phyloP scores from a whole-genome alignment of 2,888 invertebrate genomes.

The Phaonia tiefii region DNA sequence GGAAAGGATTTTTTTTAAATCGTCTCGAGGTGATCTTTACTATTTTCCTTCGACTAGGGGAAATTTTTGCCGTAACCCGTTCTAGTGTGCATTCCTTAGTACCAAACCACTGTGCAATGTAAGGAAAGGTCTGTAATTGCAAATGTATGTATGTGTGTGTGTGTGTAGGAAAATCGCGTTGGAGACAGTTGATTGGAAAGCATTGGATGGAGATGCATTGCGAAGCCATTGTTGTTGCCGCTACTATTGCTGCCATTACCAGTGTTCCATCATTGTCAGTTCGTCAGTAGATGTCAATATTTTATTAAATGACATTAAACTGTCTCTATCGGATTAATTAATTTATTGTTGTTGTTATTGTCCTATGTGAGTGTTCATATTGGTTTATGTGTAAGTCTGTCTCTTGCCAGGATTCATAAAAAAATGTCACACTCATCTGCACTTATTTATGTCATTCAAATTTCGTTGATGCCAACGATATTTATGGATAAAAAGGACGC shows the following conservation, averaged over 20 bases:
- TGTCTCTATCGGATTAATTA: conserved; percentile 80
- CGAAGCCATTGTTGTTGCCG: conserved; percentile 45
- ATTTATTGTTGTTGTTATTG: conserved; percentile 78
- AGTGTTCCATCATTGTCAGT: conserved; percentile 74
- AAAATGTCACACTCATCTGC: conserved; percentile 35
- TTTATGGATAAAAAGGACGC: background rate
- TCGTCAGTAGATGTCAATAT: conserved; percentile 78
- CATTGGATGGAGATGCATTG: conserved; percentile 61
- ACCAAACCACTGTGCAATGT: conserved; percentile 20
- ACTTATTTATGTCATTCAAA: conserved; percentile 43
- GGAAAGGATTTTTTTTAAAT: too few relatives aligned
- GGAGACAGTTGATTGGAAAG: background rate
- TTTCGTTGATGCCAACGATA: conserved; percentile 1
- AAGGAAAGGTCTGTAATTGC: conserved; percentile 56
- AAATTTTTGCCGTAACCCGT: too few relatives aligned
- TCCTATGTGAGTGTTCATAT: conserved; percentile 37
- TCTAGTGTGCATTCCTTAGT: too few relatives aligned
- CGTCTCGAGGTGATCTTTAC: too few relatives aligned
- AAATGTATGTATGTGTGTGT: background rate
- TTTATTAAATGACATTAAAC: conserved; percentile 80
- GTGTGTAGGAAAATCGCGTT: background rate
- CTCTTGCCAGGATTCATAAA: background rate
- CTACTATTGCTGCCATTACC: conserved; percentile 34
- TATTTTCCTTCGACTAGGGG: too few relatives aligned
- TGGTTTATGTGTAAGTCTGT: conserved; percentile 7